Conservation (phyloP, 2,797 vertebrate species). For the Darevskia mixta region DNA sequence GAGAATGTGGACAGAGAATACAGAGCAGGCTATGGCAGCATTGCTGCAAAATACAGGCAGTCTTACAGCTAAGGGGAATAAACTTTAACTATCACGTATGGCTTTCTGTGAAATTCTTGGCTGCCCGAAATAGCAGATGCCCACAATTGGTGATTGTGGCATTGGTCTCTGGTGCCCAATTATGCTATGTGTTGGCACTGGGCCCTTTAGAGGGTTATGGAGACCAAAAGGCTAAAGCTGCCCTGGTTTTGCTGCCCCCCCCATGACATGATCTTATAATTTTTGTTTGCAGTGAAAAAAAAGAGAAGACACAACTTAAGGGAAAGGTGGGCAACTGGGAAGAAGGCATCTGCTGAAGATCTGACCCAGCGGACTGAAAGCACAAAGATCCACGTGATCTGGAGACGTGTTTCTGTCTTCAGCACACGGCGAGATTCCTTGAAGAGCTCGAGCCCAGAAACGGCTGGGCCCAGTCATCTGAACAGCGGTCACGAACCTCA, state of each 20-base stretch:
- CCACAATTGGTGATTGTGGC: too few relatives aligned
- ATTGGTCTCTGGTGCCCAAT: too few relatives aligned
- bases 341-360: too few relatives aligned
- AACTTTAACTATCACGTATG: conserved; percentile 30
- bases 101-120: not conserved
- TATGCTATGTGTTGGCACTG: not conserved
- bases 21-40: not conserved
- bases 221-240: not conserved
- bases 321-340: fast-evolving
- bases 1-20: not conserved
- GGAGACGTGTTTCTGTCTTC: conserved; percentile 68
- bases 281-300: not conserved
- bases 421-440: conserved; percentile 11
- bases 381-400: conserved; percentile 65
- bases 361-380: conserved; percentile 29
- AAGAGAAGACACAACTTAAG: not conserved
- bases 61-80: conserved; percentile 22
- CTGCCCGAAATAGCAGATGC: not conserved
- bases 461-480: not conserved
- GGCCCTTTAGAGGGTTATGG: not conserved
- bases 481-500: fast-evolving
- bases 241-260: not conserved
- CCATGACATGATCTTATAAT: not conserved
- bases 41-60: not conserved
- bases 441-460: not conserved